Evolutionary conservation across 2,888 invertebrate genomes (phyloP), one percentile per base, ranked within the genome.

Genomic region (Ornithoptera alexandrae): DNA sequence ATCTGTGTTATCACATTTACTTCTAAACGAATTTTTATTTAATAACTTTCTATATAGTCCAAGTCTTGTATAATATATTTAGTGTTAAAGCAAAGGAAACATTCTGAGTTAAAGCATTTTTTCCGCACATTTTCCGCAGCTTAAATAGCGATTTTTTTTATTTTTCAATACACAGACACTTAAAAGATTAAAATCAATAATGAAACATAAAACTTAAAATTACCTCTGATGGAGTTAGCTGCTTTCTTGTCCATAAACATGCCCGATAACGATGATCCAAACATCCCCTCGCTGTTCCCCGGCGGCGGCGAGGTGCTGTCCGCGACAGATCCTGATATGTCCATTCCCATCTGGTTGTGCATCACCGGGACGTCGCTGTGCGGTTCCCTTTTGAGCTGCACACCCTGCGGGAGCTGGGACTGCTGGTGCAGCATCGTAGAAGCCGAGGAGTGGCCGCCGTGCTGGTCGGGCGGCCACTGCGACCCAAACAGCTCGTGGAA

Each of bases 171-270:
- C 39, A 46, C 46, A 46, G 46, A 12, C 12, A 15, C 46, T 46
- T 46, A 4, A 2, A 15, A 46, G 12, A 15, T 15, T 46, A 4
- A 15, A 12, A 46, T 30, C 18, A 53, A 1, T n/a, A 18, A n/a
- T n/a, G 10, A 1, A 58, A 62, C 57, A 17, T 60, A 56, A 60
- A 58, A 57, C 50, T 72, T 18, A 39, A 65, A 1, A 15, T 77
- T 93, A 95, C 95, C 95, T 95, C 95, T 88, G 75, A 95, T 95
- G 65, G 95, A 95, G 82, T 95, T 95, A 68, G 94, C 94, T 72
- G 92, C 93, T 83, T 94, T 94, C 83, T 93, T 92, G 76, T 94
- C 94, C 85, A 94, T 93, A 70, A 93, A 93, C 89, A 92, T 89
- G 46, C 88, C 89, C 30, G 89, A 84, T 71, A 93, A 84, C 0